Base-by-base conservation (phyloP, 2,113 vertebrate genomes). In the Bathybates hornii region DNA sequence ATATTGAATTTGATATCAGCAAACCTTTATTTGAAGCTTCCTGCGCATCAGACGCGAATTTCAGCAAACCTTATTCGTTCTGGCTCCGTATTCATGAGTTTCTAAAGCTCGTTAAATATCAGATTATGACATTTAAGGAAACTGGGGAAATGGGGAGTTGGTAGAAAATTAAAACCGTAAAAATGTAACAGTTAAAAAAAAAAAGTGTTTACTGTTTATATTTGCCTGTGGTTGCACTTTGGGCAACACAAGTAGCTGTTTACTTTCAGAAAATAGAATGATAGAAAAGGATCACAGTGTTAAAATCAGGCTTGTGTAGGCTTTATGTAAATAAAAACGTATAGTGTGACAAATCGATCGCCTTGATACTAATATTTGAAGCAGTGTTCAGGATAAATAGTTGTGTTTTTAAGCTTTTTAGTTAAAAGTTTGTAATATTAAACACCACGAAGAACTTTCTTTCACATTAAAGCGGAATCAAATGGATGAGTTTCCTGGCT, bases 1-100 rank as follows among this genome's bases (percentile, higher is more conserved):
- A 89, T 84, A 90, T 57, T 87, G 52, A 89, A 80, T 88, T 82
- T 73, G 21, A 88, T 84, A 88, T 87, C 43, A 73, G 79, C 32
- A 32, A 71, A 79, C 21, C 14, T 84, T 88, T 81, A 54, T 82
- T 81, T 86, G 66, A 57, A 82, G 59, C 68, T 84, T 87, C 73
- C 81, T 71, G 73, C n/a, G 24, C 32, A 59, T 71, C 76, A n/a
- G 7, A 57, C 29, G 50, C 16, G 61, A 82, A 89, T 10, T 41
- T 82, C 21, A 34, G 52, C 27, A 68, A 80, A 76, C 32, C 45
- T 80, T 41, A 45, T 45, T 73, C 3, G 14, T 52, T n/a, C 54
- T 81, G 43, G 16, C 17, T 16, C 54, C 7, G 38, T 61, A 73
- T 57, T 29, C 34, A 38, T 38, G 76, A 53, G 1, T 81, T 57